Evolutionary conservation across 2,113 vertebrate genomes (phyloP), one percentile per base, ranked within the genome.

Genomic region (Hystrix brachyura): DNA sequence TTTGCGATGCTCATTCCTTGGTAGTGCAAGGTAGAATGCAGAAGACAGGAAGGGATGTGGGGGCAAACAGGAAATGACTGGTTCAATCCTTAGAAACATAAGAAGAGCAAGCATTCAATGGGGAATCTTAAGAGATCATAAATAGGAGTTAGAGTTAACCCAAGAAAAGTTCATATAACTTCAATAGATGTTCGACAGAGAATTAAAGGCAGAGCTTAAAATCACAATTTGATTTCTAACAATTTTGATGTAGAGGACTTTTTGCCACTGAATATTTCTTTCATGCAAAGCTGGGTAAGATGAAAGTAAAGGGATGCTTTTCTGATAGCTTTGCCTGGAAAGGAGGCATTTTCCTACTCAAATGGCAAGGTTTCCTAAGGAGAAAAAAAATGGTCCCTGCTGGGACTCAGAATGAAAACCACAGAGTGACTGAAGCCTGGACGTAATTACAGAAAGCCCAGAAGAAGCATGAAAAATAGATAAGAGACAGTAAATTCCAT

Each of bases 301-400:
- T 11, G 48, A 11, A 93, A 94, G 89, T 78, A 79, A 97, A 74
- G 10, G 32, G 55, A 72, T 92, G 7, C 48, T 95, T 96, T 87
- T 60, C 87, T 83, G 72, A 92, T 78, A 92, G 83, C n/a, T 96
- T 93, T 96, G 43, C n/a, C 76, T 93, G 29, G 55, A 96, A 97
- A 95, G 57, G 74, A 95, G 46, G 51, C 32, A 87, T 96, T 96
- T 97, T 97, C 60, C 43, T 94, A 93, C 82, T 97, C 91, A 96
- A 96, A 91, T 95, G 97, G 85, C 59, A 96, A 96, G 82, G 32
- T 95, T 95, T 96, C 91, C 94, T 83, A 46, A 94, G 43, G 91
- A 96, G 94, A 43, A 86, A 95, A 96, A 79, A 95, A 92, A 69
- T 79, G 67, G 72, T 46, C n/a, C 72, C 89, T 96, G 72, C 64